Base-by-base conservation (phyloP, 2,797 vertebrate species). In the Hipposideros larvatus region DNA sequence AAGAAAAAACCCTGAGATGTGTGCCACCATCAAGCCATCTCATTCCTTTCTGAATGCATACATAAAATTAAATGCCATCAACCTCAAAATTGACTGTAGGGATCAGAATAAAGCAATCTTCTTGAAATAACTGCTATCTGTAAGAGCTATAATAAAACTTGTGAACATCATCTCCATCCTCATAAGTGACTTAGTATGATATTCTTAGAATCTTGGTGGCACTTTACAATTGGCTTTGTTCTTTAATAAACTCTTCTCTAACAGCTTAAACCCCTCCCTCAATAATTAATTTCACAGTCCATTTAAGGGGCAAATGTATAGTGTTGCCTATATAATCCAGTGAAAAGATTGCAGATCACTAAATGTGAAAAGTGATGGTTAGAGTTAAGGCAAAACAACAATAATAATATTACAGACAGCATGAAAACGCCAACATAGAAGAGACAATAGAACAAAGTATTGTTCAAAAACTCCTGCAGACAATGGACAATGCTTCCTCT, bases 21-120 rank as follows among this genome's bases (percentile, higher is more conserved):
- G 63, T 95, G 34, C 78, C 57, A 75, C 31, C 71, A 66, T 84
- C 55, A 79, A 97, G 51, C 16, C 53, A 78, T 78, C 70, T 96
- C 70, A 87, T 97, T 97, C 95, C 83, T 93, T 46, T 87, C 78
- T 94, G 37, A 96, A 92, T 59, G 87, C n/a, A 89, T 87, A 79
- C 7, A 22, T 89, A 94, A 87, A 97, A 96, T 95, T 94, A 97
- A 97, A 66, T 90, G 61, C 61, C 66, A 87, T 48, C 77, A 55
- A 88, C 73, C 51, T 87, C 63, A 94, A 66, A 95, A 84, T 53
- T 18, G 22, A 92, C 80, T 82, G 28, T 11, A 70, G 63, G 61
- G 28, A 85, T 96, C 78, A 95, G 68, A 94, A 89, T 65, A 87
- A 77, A 96, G 74, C 65, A 85, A 77, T 95, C 83, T 90, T 77